Evolutionary conservation across 2,888 invertebrate genomes (phyloP).

Genomic region (Dynastes grantii): DNA sequence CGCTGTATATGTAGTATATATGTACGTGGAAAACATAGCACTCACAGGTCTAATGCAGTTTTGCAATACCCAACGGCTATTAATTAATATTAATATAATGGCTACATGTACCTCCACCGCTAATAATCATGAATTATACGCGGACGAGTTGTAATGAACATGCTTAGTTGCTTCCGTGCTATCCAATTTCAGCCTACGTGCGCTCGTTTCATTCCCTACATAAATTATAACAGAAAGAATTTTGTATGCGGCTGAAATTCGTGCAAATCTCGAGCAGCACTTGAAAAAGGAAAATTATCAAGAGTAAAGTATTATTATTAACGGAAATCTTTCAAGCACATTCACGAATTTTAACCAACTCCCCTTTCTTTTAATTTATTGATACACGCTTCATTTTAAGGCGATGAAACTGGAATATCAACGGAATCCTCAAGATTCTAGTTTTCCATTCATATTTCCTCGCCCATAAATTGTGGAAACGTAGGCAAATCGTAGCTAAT

Average conservation of each 20-base stretch:
- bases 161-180: not conserved
- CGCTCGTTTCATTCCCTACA: not conserved
- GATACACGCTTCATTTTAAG: not conserved
- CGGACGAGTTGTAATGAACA: constrained; percentile 8
- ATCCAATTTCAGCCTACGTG: constrained; percentile 6
- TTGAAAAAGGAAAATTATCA: no score
- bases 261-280: no score
- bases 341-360: no score
- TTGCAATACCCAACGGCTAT: constrained; percentile 5
- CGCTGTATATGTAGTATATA: no score
- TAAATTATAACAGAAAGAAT: not conserved
- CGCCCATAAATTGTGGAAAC: constrained; percentile 3
- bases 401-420: not conserved
- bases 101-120: not conserved
- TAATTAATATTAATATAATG: constrained; percentile 27
- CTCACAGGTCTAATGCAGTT: constrained; percentile 2
- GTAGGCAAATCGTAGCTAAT: constrained; percentile 14
- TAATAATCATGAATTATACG: constrained; percentile 23
- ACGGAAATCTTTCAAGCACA: no score
- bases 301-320: no score
- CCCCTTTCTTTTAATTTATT: not conserved
- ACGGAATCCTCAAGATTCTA: not conserved
- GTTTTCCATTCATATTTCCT: constrained; percentile 1
- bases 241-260: not conserved
- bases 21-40: no score